These are phyloP conservation scores for Huso huso DNA, from an alignment of 2,797 vertebrate species.

Conservation along the genomic window DNA sequence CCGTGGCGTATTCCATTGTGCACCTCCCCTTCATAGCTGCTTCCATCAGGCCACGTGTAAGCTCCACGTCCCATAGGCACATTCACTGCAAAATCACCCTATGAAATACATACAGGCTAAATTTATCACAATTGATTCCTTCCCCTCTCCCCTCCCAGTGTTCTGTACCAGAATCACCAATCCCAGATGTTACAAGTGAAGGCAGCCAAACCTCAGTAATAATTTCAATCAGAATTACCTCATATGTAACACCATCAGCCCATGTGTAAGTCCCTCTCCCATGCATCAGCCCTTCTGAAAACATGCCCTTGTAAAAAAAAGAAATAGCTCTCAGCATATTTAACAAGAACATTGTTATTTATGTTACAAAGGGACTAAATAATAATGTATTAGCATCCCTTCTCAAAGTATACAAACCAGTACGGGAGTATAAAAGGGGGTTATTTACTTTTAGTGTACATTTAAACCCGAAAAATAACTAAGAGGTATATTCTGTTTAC, in stretches of 20 bases:
- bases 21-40: conserved; percentile 71
- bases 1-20: conserved; percentile 65
- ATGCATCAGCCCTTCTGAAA: conserved; percentile 77
- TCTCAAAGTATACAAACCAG: neutral
- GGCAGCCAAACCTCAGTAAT: neutral
- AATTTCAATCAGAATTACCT: conserved; percentile 54
- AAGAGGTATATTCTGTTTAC: conserved; percentile 42
- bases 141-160: neutral
- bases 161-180: neutral
- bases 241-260: conserved; percentile 69
- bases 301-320: conserved; percentile 63
- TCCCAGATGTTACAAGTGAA: conserved; percentile 4
- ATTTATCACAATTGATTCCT: neutral
- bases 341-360: no score
- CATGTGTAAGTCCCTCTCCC: conserved; percentile 70
- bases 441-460: no score
- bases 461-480: no score
- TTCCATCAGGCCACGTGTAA: conserved; percentile 78
- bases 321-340: conserved; percentile 4
- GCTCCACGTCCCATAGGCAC: conserved; percentile 55
- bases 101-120: conserved; percentile 19
- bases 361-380: neutral
- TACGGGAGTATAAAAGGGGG: neutral
- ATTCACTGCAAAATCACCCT: conserved; percentile 80
- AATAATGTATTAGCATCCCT: neutral